phyloP scores from a whole-genome alignment of 2,797 vertebrate species.

The Lepilemur septentrionalis region DNA sequence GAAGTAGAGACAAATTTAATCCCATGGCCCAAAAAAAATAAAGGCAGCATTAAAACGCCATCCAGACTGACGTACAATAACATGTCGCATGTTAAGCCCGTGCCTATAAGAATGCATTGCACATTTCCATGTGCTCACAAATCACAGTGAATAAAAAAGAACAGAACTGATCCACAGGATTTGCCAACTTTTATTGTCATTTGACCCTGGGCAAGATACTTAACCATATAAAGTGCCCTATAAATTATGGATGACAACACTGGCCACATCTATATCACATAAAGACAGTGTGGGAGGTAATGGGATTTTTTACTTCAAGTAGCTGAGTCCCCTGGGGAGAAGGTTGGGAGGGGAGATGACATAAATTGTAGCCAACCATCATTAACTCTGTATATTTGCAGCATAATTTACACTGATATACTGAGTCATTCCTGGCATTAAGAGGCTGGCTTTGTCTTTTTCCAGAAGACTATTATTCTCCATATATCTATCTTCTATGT shows the following conservation, averaged over 20 bases:
- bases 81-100: not conserved
- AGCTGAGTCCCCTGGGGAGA: not conserved
- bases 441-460: not conserved
- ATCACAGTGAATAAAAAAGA: slow-evolving; percentile 13
- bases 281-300: not conserved
- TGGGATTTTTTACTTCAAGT: slow-evolving; percentile 18
- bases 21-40: not conserved
- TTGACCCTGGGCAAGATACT: not conserved
- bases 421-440: slow-evolving; percentile 15
- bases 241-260: slow-evolving; percentile 15
- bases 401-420: not conserved
- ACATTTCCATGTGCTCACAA: not conserved
- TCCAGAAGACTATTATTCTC: not conserved
- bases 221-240: not conserved
- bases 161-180: slow-evolving; percentile 13
- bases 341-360: not conserved
- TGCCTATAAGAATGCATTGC: not conserved
- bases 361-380: not conserved
- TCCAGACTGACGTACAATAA: not conserved
- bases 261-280: not conserved
- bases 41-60: not conserved
- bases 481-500: not conserved
- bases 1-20: not conserved
- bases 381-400: not conserved
- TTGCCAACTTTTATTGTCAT: not conserved